phyloP scores from a whole-genome alignment of 2,797 vertebrate species.

The Synaphobranchus kaupii region DNA sequence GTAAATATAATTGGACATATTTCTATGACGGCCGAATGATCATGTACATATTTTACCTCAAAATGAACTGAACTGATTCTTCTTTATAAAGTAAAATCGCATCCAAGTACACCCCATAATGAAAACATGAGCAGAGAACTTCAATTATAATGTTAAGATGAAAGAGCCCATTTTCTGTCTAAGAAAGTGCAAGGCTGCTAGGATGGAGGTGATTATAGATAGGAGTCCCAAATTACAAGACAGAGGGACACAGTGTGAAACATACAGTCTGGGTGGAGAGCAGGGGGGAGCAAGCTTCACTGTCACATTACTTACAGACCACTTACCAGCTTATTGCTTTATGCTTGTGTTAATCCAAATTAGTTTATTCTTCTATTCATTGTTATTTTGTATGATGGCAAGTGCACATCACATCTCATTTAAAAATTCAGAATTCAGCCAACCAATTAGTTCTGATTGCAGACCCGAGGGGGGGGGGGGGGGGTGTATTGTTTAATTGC shows the following conservation, averaged over 20 bases:
- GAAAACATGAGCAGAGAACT: background rate
- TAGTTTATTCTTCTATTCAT: background rate
- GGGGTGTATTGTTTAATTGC: no score
- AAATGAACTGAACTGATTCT: background rate
- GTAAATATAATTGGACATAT: background rate
- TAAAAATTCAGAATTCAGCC: no score
- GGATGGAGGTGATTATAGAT: slow-evolving; percentile 9
- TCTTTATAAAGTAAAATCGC: background rate
- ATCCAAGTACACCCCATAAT: background rate
- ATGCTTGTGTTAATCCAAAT: no score
- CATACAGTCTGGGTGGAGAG: background rate
- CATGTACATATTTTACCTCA: background rate
- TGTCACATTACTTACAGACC: background rate
- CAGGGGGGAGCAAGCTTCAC: background rate
- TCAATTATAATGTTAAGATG: background rate
- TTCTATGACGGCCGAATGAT: background rate
- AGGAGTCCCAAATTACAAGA: background rate
- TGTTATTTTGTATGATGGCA: background rate
- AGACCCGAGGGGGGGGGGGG: no score
- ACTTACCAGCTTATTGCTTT: background rate
- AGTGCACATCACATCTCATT: background rate
- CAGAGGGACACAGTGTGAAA: background rate
- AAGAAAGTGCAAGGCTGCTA: background rate
- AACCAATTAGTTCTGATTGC: no score
- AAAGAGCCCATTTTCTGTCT: background rate